phyloP scores from a whole-genome alignment of 1,140 invertebrate species.

The Pseudobourletiella spinata region DNA sequence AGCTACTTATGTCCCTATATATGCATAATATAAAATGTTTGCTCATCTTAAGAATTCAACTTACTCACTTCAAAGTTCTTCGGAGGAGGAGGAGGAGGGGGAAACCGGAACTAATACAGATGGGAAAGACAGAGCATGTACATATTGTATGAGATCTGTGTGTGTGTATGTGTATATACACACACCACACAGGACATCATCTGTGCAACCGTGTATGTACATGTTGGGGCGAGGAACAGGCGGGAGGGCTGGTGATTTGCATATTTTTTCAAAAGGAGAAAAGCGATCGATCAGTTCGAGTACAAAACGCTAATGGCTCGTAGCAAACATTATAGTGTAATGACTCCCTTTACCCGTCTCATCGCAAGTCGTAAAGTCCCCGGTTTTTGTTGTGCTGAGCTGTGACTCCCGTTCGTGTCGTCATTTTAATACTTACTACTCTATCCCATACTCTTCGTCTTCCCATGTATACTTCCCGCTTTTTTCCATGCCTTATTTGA shows the following conservation, averaged over 20 bases:
- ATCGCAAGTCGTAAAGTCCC: slow-evolving; percentile 6
- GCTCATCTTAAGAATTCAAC: too few species aligned
- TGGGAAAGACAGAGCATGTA: not conserved
- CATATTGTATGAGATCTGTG: not conserved
- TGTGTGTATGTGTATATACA: not conserved
- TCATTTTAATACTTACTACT: not conserved
- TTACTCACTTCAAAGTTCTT: slow-evolving; percentile 1
- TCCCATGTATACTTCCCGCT: slow-evolving; percentile 1
- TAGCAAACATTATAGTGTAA: slow-evolving; percentile 17
- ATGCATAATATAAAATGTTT: too few species aligned
- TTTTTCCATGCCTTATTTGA: slow-evolving; percentile 17
- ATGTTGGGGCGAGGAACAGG: too few species aligned
- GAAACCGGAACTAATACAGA: too few species aligned
- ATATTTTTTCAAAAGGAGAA: slow-evolving; percentile 17
- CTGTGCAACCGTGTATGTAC: not conserved
- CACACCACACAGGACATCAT: not conserved
- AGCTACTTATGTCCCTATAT: too few species aligned
- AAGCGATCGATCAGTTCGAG: slow-evolving; percentile 17
- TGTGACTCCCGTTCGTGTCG: not conserved
- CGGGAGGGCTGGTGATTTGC: slow-evolving; percentile 6
- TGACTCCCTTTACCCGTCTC: slow-evolving; percentile 14
- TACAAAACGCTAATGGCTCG: slow-evolving; percentile 23
- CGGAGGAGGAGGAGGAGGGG: too few species aligned
- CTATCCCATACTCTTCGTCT: not conserved
- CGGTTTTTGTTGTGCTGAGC: slow-evolving; percentile 14